These are phyloP conservation scores for Menidia menidia DNA, from an alignment of 2,797 vertebrate species.

Conservation along the genomic window DNA sequence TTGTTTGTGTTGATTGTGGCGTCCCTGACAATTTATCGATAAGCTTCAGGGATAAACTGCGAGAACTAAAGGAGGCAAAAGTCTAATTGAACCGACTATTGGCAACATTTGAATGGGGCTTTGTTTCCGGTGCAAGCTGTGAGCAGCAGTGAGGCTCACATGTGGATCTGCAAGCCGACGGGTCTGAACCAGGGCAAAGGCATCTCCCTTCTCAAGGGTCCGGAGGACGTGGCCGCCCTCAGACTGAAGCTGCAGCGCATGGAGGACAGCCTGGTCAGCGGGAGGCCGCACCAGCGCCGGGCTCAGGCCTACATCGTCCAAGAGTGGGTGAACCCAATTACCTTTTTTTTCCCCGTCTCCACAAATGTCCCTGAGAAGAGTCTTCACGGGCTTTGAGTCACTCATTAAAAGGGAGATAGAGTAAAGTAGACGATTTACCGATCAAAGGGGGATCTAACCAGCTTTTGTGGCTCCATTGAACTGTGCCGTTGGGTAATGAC, in stretches of 20 bases:
- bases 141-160: slow-evolving; percentile 59
- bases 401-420: not conserved
- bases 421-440: not conserved
- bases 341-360: not conserved
- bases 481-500: no score
- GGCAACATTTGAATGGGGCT: not conserved
- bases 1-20: no score
- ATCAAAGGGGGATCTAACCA: no score
- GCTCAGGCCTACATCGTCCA: slow-evolving; percentile 86
- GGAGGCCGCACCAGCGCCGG: slow-evolving; percentile 52
- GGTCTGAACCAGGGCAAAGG: slow-evolving; percentile 89
- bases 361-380: not conserved
- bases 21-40: no score
- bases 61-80: no score
- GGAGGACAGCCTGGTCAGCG: slow-evolving; percentile 52
- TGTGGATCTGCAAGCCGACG: slow-evolving; percentile 93
- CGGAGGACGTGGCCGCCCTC: slow-evolving; percentile 77
- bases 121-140: slow-evolving; percentile 47
- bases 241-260: slow-evolving; percentile 76
- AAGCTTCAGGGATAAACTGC: no score
- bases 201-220: slow-evolving; percentile 88
- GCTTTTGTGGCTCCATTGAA: no score
- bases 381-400: not conserved
- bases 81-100: no score
- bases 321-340: slow-evolving; percentile 75